These are phyloP conservation scores for Gila robusta DNA, from an alignment of 2,797 vertebrate species.

Conservation along the genomic window DNA sequence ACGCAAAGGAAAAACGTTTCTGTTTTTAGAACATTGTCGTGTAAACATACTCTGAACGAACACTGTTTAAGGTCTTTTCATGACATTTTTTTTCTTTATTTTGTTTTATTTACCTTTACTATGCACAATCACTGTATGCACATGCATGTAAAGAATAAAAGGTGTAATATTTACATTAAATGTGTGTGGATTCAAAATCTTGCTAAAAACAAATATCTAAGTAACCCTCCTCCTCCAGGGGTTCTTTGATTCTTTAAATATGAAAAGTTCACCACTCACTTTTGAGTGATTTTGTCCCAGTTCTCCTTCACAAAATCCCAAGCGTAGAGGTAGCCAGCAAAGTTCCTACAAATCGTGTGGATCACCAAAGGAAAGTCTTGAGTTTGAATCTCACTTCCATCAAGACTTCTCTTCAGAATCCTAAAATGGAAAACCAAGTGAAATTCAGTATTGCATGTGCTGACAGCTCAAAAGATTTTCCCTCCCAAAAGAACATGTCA, in stretches of 20 bases:
- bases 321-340: conserved; percentile 87
- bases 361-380: conserved; percentile 89
- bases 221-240: background rate
- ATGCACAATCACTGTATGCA: background rate
- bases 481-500: background rate
- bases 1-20: no score
- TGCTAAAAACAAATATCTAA: background rate
- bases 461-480: background rate
- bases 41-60: background rate
- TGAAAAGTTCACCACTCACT: conserved; percentile 79
- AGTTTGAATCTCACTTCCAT: conserved; percentile 81
- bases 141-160: background rate
- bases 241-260: background rate
- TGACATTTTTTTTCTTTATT: background rate
- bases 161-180: background rate
- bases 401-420: conserved; percentile 84
- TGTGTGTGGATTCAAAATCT: background rate
- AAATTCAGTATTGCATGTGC: background rate
- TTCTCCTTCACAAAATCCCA: conserved; percentile 97
- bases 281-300: conserved; percentile 88
- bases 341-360: conserved; percentile 76
- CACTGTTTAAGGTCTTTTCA: background rate
- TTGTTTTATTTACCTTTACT: background rate
- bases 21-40: no score
- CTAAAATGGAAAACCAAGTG: conserved; percentile 69